These are phyloP conservation scores for Amorpha juglandis DNA, from an alignment of 2,888 invertebrate species.

Conservation along the genomic window DNA sequence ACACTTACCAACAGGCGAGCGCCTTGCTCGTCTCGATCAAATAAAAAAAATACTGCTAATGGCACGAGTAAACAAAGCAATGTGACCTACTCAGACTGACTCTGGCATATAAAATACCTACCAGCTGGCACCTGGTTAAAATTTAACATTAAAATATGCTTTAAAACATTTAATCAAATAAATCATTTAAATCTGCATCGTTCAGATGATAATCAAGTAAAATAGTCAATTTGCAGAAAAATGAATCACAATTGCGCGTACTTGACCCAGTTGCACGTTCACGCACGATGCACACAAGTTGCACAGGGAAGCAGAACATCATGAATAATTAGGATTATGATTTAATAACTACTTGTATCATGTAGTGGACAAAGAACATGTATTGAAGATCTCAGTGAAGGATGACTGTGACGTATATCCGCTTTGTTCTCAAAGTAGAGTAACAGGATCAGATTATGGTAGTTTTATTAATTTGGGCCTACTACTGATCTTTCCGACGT, in stretches of 20 bases:
- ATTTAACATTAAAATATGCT: no score
- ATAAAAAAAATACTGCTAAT: no score
- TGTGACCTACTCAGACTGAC: no score
- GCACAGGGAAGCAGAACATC: conserved; percentile 36
- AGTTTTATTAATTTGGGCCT: no score
- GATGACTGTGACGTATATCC: not conserved
- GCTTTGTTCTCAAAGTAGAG: no score
- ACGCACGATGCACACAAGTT: conserved; percentile 41
- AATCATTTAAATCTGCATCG: not conserved
- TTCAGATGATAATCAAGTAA: conserved; percentile 29
- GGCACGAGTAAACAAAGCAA: no score
- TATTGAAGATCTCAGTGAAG: not conserved
- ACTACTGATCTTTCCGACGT: no score
- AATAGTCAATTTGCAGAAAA: conserved; percentile 50
- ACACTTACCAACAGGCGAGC: no score
- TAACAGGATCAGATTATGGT: no score
- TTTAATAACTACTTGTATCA: not conserved
- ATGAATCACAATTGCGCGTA: conserved; percentile 57
- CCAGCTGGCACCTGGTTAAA: no score
- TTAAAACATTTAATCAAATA: not conserved
- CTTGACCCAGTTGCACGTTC: conserved; percentile 59
- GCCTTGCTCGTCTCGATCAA: no score
- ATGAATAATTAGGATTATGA: not conserved
- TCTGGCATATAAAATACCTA: no score
- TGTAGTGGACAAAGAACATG: conserved; percentile 9